A percentile compares a stretch with the other conserved stretches of the same genome.
Conservation (phyloP, 1,140 invertebrate genomes). For the Pseudomyrmex sp. region DNA sequence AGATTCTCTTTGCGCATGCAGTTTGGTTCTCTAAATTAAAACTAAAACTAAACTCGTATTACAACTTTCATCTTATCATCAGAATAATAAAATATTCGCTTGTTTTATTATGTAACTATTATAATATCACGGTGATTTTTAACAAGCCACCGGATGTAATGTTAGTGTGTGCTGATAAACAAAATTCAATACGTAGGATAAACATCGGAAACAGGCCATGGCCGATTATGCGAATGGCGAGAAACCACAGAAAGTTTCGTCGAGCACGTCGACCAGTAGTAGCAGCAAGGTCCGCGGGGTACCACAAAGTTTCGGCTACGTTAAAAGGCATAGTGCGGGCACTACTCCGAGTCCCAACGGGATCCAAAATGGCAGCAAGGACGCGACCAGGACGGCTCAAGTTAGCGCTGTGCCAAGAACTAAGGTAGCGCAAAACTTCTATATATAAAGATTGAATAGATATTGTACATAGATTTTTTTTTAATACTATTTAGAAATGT, state of each 20-base stretch:
- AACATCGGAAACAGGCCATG: slow-evolving; percentile 83
- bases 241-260: slow-evolving; percentile 82
- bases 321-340: slow-evolving; percentile 90
- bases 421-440: slow-evolving; percentile 83
- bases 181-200: slow-evolving; percentile 73
- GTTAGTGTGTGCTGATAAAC: no score
- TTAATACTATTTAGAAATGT: neutral
- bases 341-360: slow-evolving; percentile 84
- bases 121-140: no score
- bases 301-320: slow-evolving; percentile 92
- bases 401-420: slow-evolving; percentile 93
- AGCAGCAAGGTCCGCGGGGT: slow-evolving; percentile 88
- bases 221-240: slow-evolving; percentile 82
- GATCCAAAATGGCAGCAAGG: slow-evolving; percentile 85
- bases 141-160: no score
- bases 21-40: no score
- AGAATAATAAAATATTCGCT: no score
- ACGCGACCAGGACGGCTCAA: slow-evolving; percentile 89
- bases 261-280: slow-evolving; percentile 82
- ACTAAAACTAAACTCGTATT: no score
- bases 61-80: no score
- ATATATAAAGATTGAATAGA: neutral
- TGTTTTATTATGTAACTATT: no score
- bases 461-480: neutral
- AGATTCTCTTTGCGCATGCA: neutral